Conservation (phyloP, 2,888 invertebrate genomes). For the Aspidapion aeneum region DNA sequence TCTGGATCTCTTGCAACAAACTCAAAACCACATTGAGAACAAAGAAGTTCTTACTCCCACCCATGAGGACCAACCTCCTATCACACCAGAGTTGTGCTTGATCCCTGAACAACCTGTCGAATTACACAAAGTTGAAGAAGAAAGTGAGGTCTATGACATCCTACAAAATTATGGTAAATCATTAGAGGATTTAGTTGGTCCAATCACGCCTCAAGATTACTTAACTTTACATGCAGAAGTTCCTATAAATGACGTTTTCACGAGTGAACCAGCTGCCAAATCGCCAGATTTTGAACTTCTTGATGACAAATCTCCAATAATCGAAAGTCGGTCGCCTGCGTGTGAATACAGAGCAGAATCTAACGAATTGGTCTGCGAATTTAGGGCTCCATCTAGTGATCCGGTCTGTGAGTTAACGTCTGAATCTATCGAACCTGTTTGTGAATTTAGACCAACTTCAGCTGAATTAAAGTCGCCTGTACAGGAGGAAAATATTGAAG, state of each 20-base stretch:
- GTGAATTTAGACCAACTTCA: neutral
- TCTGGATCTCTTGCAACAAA: neutral
- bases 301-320: constrained; percentile 18
- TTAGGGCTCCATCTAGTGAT: neutral
- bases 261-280: neutral
- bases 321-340: constrained; percentile 14
- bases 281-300: constrained; percentile 14
- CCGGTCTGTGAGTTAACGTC: neutral
- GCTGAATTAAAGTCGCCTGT: neutral
- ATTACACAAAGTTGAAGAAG: no score
- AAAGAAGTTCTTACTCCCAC: neutral
- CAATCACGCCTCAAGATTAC: neutral
- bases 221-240: neutral
- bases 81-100: neutral
- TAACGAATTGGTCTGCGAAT: constrained; percentile 10
- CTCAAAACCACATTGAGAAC: neutral
- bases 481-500: neutral
- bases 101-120: neutral
- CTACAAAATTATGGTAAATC: neutral
- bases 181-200: neutral
- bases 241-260: neutral
- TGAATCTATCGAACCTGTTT: neutral
- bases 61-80: neutral
- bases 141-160: neutral
- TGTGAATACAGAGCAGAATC: constrained; percentile 16